phyloP scores from a whole-genome alignment of 2,797 vertebrate genomes.

The Danio albolineatus region DNA sequence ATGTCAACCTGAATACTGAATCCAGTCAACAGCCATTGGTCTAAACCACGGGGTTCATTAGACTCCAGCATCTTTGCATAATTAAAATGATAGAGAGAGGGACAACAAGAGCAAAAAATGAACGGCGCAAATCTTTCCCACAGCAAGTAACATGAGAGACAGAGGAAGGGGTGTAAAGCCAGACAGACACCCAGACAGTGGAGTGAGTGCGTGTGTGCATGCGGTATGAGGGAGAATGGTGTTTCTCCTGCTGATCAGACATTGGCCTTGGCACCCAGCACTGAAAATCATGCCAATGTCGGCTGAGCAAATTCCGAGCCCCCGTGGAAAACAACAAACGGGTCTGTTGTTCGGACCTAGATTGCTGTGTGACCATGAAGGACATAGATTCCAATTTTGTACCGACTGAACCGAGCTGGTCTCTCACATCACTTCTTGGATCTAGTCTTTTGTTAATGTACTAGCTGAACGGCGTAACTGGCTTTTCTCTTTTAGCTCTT shows the following conservation, averaged over 20 bases:
- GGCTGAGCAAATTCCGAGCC: conserved; percentile 64
- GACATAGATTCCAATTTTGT: conserved; percentile 43
- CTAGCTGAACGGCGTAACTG: background rate
- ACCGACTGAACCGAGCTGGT: conserved; percentile 46
- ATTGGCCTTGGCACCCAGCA: conserved; percentile 61
- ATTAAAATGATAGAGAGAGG: conserved; percentile 12
- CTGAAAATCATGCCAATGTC: conserved; percentile 62
- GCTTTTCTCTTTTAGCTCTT: conserved; percentile 21
- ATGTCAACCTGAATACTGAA: background rate
- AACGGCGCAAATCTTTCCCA: conserved; percentile 50
- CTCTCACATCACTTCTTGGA: conserved; percentile 36
- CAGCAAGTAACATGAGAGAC: conserved; percentile 53
- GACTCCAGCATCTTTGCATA: background rate
- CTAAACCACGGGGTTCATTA: background rate
- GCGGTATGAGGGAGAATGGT: conserved; percentile 43
- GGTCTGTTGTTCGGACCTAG: conserved; percentile 62
- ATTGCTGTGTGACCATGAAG: conserved; percentile 56
- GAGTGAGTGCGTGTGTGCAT: conserved; percentile 51
- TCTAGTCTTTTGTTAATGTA: conserved; percentile 9
- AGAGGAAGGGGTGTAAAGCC: conserved; percentile 51
- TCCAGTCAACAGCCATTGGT: background rate
- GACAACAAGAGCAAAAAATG: background rate
- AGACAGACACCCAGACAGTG: conserved; percentile 64
- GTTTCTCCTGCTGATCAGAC: conserved; percentile 62
- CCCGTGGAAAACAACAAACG: conserved; percentile 60